Conservation (phyloP, 2,888 invertebrate species). For the Agrypnus murinus region DNA sequence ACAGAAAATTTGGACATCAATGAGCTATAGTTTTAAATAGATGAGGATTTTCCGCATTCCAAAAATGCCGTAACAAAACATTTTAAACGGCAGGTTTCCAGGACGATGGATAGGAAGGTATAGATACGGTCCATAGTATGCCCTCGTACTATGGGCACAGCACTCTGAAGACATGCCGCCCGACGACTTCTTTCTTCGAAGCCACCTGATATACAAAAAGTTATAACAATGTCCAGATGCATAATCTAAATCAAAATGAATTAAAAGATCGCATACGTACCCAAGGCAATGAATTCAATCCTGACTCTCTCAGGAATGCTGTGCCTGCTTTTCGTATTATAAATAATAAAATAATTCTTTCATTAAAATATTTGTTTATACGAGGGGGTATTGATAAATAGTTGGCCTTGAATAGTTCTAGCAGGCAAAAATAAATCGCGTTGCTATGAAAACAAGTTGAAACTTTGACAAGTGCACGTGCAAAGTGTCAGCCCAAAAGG, state of each 20-base stretch:
- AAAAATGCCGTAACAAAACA: slow-evolving; percentile 4
- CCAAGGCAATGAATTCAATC: slow-evolving; percentile 9
- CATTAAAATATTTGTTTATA: no score
- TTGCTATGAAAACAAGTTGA: no score
- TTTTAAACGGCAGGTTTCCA: slow-evolving; percentile 11
- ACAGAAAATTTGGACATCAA: slow-evolving; percentile 11
- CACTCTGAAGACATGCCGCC: not conserved
- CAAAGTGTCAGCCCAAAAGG: no score
- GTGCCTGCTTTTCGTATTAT: slow-evolving; percentile 2
- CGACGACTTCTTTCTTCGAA: slow-evolving; percentile 14
- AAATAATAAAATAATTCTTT: no score
- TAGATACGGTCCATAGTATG: not conserved
- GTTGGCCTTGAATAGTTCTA: no score
- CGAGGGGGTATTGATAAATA: no score
- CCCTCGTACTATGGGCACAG: slow-evolving; percentile 10
- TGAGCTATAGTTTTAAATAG: not conserved
- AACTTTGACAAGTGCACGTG: no score
- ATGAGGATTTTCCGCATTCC: slow-evolving; percentile 24
- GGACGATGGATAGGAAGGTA: slow-evolving; percentile 15
- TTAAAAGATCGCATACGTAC: slow-evolving; percentile 16
- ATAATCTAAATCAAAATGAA: not conserved
- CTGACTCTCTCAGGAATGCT: slow-evolving; percentile 12
- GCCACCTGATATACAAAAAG: no score
- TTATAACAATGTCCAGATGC: no score
- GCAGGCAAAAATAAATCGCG: no score